A percentile compares a stretch with the other conserved stretches of the same genome.
phyloP scores from a whole-genome alignment of 2,113 vertebrate species.

The Numenius arquata region DNA sequence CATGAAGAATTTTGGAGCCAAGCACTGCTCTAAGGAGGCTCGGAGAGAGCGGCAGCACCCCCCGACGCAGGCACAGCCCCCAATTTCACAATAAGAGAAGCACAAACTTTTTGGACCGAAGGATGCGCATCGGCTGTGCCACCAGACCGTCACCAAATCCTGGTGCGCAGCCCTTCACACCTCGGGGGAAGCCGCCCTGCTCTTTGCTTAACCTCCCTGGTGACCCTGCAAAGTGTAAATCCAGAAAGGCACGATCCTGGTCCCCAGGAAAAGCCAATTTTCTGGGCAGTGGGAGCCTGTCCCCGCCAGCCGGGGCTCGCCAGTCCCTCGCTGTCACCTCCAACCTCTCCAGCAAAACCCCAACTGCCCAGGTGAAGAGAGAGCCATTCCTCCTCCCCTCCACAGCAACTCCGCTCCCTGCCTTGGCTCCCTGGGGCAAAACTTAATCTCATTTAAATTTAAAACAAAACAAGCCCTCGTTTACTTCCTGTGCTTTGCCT shows the following conservation, averaged over 20 bases:
- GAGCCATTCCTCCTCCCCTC: neutral
- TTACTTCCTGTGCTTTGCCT: conserved; percentile 40
- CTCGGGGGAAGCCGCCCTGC: neutral
- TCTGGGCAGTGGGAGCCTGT: neutral
- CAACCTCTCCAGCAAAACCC: neutral
- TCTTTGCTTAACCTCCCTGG: neutral
- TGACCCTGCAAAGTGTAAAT: neutral
- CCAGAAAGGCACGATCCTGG: neutral
- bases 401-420: neutral
- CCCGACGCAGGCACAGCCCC: neutral
- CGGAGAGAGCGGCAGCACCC: neutral
- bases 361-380: neutral
- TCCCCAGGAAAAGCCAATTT: neutral
- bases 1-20: neutral
- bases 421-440: conserved; percentile 26
- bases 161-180: fast-evolving
- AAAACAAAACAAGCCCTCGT: conserved; percentile 45
- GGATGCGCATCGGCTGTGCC: neutral
- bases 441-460: conserved; percentile 45
- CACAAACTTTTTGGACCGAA: neutral
- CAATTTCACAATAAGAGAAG: neutral
- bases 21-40: neutral
- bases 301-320: neutral
- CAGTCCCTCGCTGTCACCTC: neutral
- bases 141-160: neutral